Conservation (phyloP, 2,113 vertebrate genomes). For the Lycaon pictus region DNA sequence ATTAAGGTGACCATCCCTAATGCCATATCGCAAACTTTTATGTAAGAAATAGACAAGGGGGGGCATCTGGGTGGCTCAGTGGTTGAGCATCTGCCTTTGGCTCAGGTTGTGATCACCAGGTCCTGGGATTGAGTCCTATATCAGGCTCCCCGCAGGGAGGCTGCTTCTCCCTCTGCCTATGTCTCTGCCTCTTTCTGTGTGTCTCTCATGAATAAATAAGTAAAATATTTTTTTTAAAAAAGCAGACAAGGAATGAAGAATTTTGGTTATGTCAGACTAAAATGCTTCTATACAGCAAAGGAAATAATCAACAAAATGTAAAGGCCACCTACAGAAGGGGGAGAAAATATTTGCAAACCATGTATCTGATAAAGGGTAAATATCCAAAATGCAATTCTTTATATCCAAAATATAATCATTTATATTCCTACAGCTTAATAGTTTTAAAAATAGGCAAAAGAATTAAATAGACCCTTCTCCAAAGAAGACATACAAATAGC, state of each 20-base stretch:
- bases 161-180: too few relatives aligned
- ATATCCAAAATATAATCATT: too few relatives aligned
- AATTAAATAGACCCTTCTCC: not conserved
- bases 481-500: not conserved
- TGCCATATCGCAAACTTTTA: not conserved
- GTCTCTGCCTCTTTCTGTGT: too few relatives aligned
- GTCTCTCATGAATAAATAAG: too few relatives aligned
- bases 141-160: too few relatives aligned
- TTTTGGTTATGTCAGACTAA: not conserved
- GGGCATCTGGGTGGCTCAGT: too few relatives aligned
- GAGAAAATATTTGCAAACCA: not conserved
- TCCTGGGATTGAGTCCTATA: too few relatives aligned
- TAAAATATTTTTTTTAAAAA: too few relatives aligned
- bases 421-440: not conserved
- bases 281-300: not conserved
- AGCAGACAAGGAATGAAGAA: not conserved
- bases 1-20: not conserved
- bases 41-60: too few relatives aligned
- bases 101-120: too few relatives aligned
- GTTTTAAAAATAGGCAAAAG: not conserved
- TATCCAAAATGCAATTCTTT: not conserved
- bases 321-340: not conserved
- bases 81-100: too few relatives aligned
- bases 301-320: not conserved
- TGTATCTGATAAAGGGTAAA: not conserved